Percentiles rank a stretch among this genome's conserved stretches.
These are phyloP conservation scores for Dorcus parallelipipedus DNA, from an alignment of 2,888 invertebrate genomes.

Conservation along the genomic window DNA sequence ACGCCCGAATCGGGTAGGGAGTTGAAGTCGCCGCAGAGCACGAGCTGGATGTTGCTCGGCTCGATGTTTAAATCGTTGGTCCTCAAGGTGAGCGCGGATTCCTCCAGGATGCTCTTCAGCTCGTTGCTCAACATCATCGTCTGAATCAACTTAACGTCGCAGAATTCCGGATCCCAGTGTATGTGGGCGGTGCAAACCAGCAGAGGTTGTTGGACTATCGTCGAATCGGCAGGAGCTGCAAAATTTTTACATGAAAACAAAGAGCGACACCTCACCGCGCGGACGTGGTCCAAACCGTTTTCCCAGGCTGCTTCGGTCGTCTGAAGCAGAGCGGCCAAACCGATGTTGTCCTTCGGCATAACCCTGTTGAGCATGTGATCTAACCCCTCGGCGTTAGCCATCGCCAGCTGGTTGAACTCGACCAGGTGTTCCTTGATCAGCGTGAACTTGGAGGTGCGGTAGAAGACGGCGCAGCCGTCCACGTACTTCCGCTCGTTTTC, in stretches of 20 bases:
- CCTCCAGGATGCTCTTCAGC: slow-evolving; percentile 81
- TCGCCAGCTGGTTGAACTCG: slow-evolving; percentile 97
- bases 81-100: slow-evolving; percentile 76
- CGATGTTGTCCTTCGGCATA: slow-evolving; percentile 99
- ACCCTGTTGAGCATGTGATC: slow-evolving; percentile 98
- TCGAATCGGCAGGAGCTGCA: slow-evolving; percentile 64
- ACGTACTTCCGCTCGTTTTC: slow-evolving; percentile 96
- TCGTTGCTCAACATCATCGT: slow-evolving; percentile 99
- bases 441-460: slow-evolving; percentile 87
- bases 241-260: slow-evolving; percentile 7
- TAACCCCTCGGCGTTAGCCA: slow-evolving; percentile 97
- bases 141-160: slow-evolving; percentile 98
- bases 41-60: slow-evolving; percentile 79
- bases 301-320: slow-evolving; percentile 95
- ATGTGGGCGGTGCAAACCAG: slow-evolving; percentile 98
- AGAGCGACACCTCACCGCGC: not conserved
- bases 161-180: slow-evolving; percentile 99
- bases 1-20: slow-evolving; percentile 98
- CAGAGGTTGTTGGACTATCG: slow-evolving; percentile 77
- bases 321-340: slow-evolving; percentile 89
- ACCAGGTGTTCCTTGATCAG: slow-evolving; percentile 94
- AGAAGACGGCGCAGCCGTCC: slow-evolving; percentile 99
- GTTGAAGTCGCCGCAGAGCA: slow-evolving; percentile 98
- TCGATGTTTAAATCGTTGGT: slow-evolving; percentile 64
- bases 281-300: slow-evolving; percentile 56